Conservation (phyloP, 2,888 invertebrate genomes). For the Ypsolopha scabrella region DNA sequence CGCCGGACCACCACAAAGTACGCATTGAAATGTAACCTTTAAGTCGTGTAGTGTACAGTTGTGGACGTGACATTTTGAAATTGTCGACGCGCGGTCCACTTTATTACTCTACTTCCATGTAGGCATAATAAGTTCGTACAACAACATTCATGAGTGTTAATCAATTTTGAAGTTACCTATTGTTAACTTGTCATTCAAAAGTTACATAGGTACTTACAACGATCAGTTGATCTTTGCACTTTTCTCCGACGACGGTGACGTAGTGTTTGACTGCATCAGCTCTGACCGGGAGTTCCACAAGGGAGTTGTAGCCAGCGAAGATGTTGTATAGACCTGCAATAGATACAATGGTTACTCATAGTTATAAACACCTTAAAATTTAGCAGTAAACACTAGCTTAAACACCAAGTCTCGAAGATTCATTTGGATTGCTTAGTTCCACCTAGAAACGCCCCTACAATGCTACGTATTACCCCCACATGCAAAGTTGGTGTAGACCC, state of each 20-base stretch:
- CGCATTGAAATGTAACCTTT: too few species aligned
- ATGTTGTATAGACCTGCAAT: conserved; percentile 62
- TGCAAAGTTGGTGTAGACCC: neutral
- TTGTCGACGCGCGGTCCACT: too few species aligned
- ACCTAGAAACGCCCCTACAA: neutral
- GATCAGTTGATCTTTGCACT: conserved; percentile 66
- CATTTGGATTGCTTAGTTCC: neutral
- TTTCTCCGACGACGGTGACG: conserved; percentile 73
- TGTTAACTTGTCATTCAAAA: too few species aligned
- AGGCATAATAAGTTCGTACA: too few species aligned
- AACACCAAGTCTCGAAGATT: too few species aligned
- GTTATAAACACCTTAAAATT: neutral
- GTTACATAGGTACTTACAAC: conserved; percentile 70
- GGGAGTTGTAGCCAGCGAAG: conserved; percentile 72
- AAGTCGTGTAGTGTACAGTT: too few species aligned
- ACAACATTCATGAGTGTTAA: too few species aligned
- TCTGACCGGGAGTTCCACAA: conserved; percentile 79
- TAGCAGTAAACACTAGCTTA: neutral
- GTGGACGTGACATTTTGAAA: too few species aligned
- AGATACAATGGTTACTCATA: conserved; percentile 25
- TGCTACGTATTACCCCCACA: neutral
- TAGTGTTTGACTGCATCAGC: conserved; percentile 81
- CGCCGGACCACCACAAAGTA: too few species aligned
- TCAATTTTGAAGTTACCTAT: too few species aligned
- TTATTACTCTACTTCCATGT: too few species aligned